Base-by-base conservation (phyloP, 1,140 invertebrate genomes). In the Macrocentrus cingulum region DNA sequence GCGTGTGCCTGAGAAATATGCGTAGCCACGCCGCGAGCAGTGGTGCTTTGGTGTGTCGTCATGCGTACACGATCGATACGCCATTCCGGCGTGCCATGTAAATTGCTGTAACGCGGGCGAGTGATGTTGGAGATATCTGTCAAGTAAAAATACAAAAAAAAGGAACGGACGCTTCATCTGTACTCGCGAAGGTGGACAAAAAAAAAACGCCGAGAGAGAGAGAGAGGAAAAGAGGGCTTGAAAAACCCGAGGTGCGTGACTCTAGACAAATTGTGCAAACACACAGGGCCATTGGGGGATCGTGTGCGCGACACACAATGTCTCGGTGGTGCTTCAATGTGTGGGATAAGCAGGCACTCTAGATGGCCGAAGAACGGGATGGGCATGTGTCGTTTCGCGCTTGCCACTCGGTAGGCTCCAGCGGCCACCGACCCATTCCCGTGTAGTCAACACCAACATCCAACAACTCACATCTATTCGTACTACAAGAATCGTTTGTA, bases 1-100 rank as follows among this genome's bases (percentile, higher is more conserved):
- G 25, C 25, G 25, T 9, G 25, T 29, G 25, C 25, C 25, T 4
- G 4, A 29, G 25, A 29, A 29, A 29, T 29, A 29, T 29, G 25
- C 25, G 25, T 29, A 29, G 25, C 25, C 25, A 9, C 25, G 63
- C 59, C 60, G 57, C 64, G 65, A 66, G 56, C 59, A 64, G 65
- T 54, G 18, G 46, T 68, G 66, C 64, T 68, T 67, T 59, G 49
- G 60, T 61, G 56, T 64, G 56, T 56, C 59, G 51, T 64, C 54
- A 37, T 49, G 50, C 61, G 59, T 55, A 37, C 23, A 61, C 63
- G 74, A 76, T 78, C 74, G 68, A 76, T 78, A 77, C 75, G 72
- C 74, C 73, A 71, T 71, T 75, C 66, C 66, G 70, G 64, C 67
- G 66, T 71, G 65, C 60, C 61, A 65, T 67, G 63, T 69, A 67